A percentile compares a stretch with the other conserved stretches of the same genome.
Conservation (phyloP, 2,113 vertebrate genomes). For the Macheiramphus alcinus region DNA sequence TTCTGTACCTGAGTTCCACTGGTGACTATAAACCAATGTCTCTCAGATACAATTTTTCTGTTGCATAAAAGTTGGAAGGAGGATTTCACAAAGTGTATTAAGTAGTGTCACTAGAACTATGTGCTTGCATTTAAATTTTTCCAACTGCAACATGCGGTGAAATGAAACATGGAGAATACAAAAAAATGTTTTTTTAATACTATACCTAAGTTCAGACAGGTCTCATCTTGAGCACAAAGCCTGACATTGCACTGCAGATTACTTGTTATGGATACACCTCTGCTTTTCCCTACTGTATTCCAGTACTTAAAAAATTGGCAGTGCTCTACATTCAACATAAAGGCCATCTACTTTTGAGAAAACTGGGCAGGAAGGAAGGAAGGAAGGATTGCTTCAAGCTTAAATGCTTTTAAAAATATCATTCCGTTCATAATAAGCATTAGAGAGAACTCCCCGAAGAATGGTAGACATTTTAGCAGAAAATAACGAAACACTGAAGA, state of each 20-base stretch:
- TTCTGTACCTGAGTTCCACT: neutral
- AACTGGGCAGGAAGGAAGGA: neutral
- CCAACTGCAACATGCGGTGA: neutral
- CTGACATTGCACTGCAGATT: neutral
- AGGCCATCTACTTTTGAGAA: neutral
- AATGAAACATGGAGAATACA: neutral
- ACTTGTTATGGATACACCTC: neutral
- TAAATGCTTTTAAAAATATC: neutral
- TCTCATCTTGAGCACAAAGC: neutral
- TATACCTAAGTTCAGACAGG: neutral
- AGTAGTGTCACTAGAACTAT: neutral
- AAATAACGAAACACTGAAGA: neutral
- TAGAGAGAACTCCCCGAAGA: neutral
- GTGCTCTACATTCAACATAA: neutral
- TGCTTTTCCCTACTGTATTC: neutral
- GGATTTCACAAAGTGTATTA: neutral
- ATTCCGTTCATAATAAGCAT: neutral
- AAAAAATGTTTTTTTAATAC: neutral
- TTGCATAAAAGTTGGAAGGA: neutral
- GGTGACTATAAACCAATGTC: neutral
- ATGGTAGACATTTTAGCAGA: neutral
- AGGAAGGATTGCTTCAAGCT: neutral
- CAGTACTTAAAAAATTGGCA: neutral
- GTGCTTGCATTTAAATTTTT: neutral
- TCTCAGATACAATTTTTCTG: neutral